Base-by-base conservation (phyloP, 2,888 invertebrate species). In the Prostheceraeus crozeri region DNA sequence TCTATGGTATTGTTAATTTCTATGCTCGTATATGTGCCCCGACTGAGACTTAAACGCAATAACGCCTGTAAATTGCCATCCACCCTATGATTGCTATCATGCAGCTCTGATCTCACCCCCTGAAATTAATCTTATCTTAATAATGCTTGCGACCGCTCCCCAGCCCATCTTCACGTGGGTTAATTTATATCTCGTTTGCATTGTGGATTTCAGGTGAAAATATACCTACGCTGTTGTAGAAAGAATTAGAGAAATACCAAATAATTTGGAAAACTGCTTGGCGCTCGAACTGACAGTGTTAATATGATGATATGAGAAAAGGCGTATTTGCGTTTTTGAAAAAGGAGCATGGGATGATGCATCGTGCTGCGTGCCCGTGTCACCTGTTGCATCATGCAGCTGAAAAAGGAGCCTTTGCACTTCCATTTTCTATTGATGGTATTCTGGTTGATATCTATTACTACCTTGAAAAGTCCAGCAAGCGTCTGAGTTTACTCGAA, bases 341-440 rank as follows among this genome's bases (percentile, higher is more conserved):
- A 27, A 23, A 64, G n/a, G 52, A 65, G 28, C 62, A 65, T 3
- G 53, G 60, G 23, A 19, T 58, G 1, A 19, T 62, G 6, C 58
- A 16, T 28, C 27, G 64, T 30, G 57, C 61, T n/a, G 64, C 60
- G 3, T 65, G 65, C 30, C 19, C 59, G 2, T 28, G 53, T 8
- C 65, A 65, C 40, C 35, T 63, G 1, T 40, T 66, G 0, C 64
- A 66, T 46, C 55, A 57, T 33, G 64, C 61, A n/a, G 64, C 63
- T 16, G 57, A 63, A 45, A 61, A 64, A 48, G 63, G 40, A 16
- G 23, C 35, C n/a, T 2, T 14, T 14, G 27, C 55, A 25, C 16
- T 57, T n/a, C 60, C 45, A 8, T 14, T 63, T 48, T 35, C 19
- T 23, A 56, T 63, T 19, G 51, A 56, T 30, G 48, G 33, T 33